Conservation (phyloP, 2,797 vertebrate species). For the Artibeus jamaicensis region DNA sequence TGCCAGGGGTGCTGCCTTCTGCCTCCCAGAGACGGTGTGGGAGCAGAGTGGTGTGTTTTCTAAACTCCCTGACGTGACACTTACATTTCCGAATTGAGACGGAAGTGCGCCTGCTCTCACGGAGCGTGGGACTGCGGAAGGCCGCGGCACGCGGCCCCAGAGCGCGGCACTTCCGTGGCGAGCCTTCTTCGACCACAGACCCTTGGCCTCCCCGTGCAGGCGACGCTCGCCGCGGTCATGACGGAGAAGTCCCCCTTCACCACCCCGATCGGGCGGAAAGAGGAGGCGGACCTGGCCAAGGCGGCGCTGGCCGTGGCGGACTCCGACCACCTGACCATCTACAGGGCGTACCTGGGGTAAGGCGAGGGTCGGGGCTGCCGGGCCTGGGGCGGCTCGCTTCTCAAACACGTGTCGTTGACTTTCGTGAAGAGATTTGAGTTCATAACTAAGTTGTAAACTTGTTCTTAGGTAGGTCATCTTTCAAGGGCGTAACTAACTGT, state of each 20-base stretch:
- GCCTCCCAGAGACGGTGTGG: background rate
- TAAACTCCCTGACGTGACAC: background rate
- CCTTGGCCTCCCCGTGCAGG: constrained; percentile 83
- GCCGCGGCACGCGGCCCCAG: background rate
- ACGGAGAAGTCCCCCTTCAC: constrained; percentile 97
- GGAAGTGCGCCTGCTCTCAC: background rate
- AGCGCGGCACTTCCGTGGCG: background rate
- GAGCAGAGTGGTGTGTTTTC: background rate
- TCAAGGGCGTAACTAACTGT: background rate
- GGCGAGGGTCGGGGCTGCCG: background rate
- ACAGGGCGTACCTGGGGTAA: constrained; percentile 94
- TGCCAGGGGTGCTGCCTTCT: background rate
- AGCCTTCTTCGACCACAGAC: constrained; percentile 7
- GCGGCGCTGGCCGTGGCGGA: constrained; percentile 89
- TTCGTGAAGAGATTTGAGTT: background rate
- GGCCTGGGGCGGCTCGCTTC: background rate
- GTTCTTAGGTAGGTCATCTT: background rate
- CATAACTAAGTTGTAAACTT: background rate
- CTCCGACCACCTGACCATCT: constrained; percentile 97
- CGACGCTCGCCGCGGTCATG: constrained; percentile 96
- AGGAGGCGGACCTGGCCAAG: constrained; percentile 96
- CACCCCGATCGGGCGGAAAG: constrained; percentile 95
- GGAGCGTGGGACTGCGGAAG: background rate
- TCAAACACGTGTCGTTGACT: background rate
- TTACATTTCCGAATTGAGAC: background rate